Evolutionary conservation across 37 sponge, comb jelly and placozoan genomes (phyloP).

Genomic region (Chondrosia reniformis): DNA sequence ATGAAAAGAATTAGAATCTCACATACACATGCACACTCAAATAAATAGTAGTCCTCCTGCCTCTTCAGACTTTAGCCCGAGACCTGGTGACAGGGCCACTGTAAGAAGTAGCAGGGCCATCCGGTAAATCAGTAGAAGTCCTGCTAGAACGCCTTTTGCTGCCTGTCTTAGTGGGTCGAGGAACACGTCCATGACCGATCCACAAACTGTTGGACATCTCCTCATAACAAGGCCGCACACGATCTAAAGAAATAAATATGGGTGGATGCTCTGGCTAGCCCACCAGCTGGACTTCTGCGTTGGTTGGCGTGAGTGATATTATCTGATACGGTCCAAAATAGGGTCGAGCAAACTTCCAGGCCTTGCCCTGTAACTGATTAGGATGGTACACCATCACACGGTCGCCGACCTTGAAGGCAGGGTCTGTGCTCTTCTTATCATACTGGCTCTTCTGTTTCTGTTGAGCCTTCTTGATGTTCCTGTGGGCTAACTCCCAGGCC

Average conservation of each 20-base stretch:
- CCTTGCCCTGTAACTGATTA: background rate
- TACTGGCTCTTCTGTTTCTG: background rate
- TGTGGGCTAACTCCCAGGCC: background rate
- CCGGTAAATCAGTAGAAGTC: background rate
- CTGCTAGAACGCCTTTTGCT: background rate
- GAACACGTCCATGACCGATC: background rate
- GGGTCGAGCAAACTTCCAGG: conserved; percentile 3
- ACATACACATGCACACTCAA: too few relatives aligned
- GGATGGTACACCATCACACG: background rate
- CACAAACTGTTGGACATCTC: conserved; percentile 6
- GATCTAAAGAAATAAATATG: background rate
- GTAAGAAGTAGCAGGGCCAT: background rate
- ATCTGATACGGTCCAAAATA: background rate
- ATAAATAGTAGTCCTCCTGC: too few relatives aligned
- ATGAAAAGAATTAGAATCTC: too few relatives aligned
- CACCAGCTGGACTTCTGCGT: background rate
- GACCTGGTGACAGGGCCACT: background rate
- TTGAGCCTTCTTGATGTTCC: background rate
- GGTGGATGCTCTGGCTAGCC: background rate
- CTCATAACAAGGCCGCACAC: background rate
- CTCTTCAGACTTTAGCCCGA: too few relatives aligned
- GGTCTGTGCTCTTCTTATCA: background rate
- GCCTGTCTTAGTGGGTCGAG: background rate
- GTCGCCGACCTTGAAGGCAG: background rate
- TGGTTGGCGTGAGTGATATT: background rate